Evolutionary conservation across 2,888 invertebrate genomes (phyloP), one percentile per base, ranked within the genome.

Genomic region (Synergus japonicus): DNA sequence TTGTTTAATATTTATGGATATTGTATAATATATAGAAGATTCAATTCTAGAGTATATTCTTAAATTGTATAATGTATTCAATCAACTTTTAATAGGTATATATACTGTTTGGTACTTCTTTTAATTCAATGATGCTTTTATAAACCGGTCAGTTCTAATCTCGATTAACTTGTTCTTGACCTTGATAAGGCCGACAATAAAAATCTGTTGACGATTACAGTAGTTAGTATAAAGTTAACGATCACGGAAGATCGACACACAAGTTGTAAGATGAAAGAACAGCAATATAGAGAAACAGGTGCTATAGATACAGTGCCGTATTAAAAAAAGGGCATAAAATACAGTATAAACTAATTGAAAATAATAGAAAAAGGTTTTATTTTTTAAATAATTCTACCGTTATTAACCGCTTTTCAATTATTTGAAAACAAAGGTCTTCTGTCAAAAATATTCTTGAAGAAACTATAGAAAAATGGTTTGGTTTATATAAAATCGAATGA

Each of bases 241-340:
- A 22, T 60, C 60, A 18, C 22, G 60, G 22, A 12, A 60, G 12
- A 22, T 60, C 12, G 22, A 22, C 22, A 60, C 22, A 10, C 22
- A 18, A 60, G 60, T 10, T 60, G 22, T 10, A 60, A 60, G 60
- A 60, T 60, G 60, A 60, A 22, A 60, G 60, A 60, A 60, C 18
- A 60, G 18, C 22, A 60, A n/a, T 54, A n/a, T 54, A n/a, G 18
- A 22, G 4, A 60, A 60, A 22, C 60, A 22, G 60, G 60, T 22
- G 12, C 60, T 10, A 10, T 60, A 60, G 10, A 60, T 22, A 60
- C 60, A 60, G 60, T 22, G 22, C 60, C 22, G 22, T 60, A 12
- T 8, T 18, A 12, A 60, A 54, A 22, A 22, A 18, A 22, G 60
- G 22, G 12, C 29, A 29, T 29, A 29, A 29, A 22, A 4, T 22